A percentile compares a stretch with the other conserved stretches of the same genome.
Evolutionary conservation across 2,113 vertebrate species (phyloP).

Genomic region (Rhinoderma darwinii): DNA sequence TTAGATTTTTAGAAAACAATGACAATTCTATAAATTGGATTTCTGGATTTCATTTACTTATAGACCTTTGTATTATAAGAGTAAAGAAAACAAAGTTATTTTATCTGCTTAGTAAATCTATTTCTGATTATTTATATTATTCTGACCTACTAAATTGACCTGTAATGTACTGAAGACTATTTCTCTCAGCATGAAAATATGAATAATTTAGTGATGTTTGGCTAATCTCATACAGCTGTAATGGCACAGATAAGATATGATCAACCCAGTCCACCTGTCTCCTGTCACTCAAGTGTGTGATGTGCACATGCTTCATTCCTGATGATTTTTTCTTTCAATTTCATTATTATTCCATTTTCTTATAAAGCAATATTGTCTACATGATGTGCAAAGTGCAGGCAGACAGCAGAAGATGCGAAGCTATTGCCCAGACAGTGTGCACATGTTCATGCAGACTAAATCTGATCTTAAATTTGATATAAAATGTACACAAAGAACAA

Average conservation of each 20-base stretch:
- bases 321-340: slow-evolving; percentile 15
- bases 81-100: neutral
- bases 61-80: neutral
- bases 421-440: neutral
- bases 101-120: slow-evolving; percentile 4
- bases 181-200: slow-evolving; percentile 8
- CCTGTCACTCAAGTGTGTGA: slow-evolving; percentile 28
- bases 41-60: neutral
- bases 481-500: neutral
- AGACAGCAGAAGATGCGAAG: neutral
- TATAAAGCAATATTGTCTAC: neutral
- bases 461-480: neutral
- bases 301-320: slow-evolving; percentile 19
- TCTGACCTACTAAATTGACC: slow-evolving; percentile 25
- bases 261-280: slow-evolving; percentile 26
- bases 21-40: neutral
- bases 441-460: neutral
- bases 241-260: slow-evolving; percentile 48
- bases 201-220: slow-evolving; percentile 38
- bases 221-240: slow-evolving; percentile 47
- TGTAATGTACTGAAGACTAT: neutral
- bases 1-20: neutral
- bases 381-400: slow-evolving; percentile 3
- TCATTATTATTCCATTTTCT: slow-evolving; percentile 23
- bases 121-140: slow-evolving; percentile 10